Conservation (phyloP, 2,113 vertebrate genomes). For the Ivindomyrus marchei region DNA sequence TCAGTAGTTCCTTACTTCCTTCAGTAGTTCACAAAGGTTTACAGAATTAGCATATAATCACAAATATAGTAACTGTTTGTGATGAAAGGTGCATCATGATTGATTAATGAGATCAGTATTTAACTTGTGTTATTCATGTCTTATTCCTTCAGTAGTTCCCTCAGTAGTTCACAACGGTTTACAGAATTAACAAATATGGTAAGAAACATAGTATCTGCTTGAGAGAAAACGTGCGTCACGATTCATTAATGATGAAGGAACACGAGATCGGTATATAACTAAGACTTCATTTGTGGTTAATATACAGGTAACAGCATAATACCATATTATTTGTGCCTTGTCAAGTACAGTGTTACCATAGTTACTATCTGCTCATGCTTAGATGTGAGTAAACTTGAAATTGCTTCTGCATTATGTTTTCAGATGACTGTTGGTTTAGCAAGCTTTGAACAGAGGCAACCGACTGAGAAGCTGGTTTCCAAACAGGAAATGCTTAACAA, state of each 20-base stretch:
- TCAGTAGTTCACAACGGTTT: neutral
- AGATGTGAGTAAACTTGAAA: neutral
- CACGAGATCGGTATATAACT: neutral
- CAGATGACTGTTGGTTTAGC: slow-evolving; percentile 24
- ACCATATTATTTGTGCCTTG: neutral
- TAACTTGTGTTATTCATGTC: no score
- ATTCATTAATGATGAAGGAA: neutral
- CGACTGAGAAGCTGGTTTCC: slow-evolving; percentile 45
- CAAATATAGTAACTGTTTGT: no score
- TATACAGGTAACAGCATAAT: neutral
- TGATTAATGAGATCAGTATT: no score
- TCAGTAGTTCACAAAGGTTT: neutral
- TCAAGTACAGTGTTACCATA: neutral
- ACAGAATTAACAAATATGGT: neutral
- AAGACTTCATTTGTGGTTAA: neutral
- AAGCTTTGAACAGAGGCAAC: slow-evolving; percentile 40
- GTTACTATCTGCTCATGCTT: neutral
- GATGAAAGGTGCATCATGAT: no score
- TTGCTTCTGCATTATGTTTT: slow-evolving; percentile 25
- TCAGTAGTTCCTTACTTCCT: neutral
- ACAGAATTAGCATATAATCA: no score
- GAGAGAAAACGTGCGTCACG: neutral
- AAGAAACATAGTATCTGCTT: neutral
- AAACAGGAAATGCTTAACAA: slow-evolving; percentile 49
- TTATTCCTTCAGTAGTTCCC: neutral